These are phyloP conservation scores for Odocoileus virginianus DNA, from an alignment of 2,113 vertebrate species.

Conservation along the genomic window DNA sequence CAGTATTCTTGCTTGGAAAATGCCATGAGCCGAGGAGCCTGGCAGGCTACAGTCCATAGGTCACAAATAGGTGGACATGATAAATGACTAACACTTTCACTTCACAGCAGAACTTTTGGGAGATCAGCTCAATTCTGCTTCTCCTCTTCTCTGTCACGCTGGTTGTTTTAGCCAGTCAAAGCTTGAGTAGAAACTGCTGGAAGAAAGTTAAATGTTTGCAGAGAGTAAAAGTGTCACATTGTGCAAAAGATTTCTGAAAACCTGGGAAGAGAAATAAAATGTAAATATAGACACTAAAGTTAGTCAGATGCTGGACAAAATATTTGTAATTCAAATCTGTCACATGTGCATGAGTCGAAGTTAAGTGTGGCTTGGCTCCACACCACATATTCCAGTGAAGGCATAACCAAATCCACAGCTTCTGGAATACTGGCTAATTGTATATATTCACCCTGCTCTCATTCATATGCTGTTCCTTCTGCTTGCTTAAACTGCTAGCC, in stretches of 20 bases:
- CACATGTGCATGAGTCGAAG: not conserved
- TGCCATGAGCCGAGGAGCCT: not conserved
- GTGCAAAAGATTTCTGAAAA: slow-evolving; percentile 22
- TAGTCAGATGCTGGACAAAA: not conserved
- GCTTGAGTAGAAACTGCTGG: not conserved
- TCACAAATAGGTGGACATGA: not conserved
- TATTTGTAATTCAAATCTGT: not conserved
- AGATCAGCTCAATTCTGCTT: not conserved
- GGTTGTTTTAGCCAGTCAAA: not conserved
- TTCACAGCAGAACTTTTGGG: not conserved
- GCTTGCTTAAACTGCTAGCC: not conserved
- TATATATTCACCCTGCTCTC: rapidly evolving
- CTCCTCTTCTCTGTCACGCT: not conserved
- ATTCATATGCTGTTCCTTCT: not conserved
- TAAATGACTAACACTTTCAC: not conserved
- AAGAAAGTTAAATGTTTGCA: not conserved
- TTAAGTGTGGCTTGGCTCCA: not conserved
- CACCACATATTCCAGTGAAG: not conserved
- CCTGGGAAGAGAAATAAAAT: not conserved
- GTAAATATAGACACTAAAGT: not conserved
- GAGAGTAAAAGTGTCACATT: not conserved
- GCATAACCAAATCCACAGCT: not conserved
- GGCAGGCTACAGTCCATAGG: not conserved
- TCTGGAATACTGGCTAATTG: not conserved
- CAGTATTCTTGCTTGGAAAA: not conserved